Evolutionary conservation across 2,888 invertebrate genomes (phyloP).

Genomic region (Himalopsyche kuldschensis): DNA sequence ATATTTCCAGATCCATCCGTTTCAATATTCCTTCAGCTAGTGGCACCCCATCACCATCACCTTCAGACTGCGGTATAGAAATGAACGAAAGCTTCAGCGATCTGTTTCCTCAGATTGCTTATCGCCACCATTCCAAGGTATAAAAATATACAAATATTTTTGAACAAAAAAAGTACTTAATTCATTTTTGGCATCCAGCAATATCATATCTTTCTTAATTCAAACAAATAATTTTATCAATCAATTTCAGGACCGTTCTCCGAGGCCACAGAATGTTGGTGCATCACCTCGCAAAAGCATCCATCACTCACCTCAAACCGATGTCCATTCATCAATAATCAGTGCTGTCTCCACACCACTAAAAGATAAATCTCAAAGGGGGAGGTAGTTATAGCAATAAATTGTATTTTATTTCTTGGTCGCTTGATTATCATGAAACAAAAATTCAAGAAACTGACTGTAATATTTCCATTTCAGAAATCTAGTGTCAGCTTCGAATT

Average conservation of each 20-base stretch:
- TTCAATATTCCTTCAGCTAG: constrained; percentile 36
- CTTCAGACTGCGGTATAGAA: constrained; percentile 26
- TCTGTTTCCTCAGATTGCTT: neutral
- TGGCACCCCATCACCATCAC: constrained; percentile 25
- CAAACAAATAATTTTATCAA: neutral
- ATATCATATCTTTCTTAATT: no score
- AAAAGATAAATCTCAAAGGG: constrained; percentile 19
- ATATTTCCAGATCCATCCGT: constrained; percentile 32
- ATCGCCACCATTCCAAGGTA: neutral
- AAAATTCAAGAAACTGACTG: no score
- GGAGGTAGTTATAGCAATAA: constrained; percentile 11
- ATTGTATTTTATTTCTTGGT: no score
- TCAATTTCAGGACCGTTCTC: neutral
- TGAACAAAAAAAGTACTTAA: no score
- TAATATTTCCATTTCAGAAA: constrained; percentile 9
- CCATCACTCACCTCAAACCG: constrained; percentile 3
- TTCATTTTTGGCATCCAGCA: no score
- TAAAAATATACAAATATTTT: neutral
- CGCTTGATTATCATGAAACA: no score
- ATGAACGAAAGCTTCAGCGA: constrained; percentile 28
- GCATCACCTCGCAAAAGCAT: constrained; percentile 32
- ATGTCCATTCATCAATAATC: neutral
- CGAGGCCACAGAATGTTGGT: neutral
- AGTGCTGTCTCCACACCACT: constrained; percentile 17
- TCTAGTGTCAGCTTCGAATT: constrained; percentile 5